These are phyloP conservation scores for Eubasilissa regina DNA, from an alignment of 1,140 invertebrate species.

Conservation along the genomic window DNA sequence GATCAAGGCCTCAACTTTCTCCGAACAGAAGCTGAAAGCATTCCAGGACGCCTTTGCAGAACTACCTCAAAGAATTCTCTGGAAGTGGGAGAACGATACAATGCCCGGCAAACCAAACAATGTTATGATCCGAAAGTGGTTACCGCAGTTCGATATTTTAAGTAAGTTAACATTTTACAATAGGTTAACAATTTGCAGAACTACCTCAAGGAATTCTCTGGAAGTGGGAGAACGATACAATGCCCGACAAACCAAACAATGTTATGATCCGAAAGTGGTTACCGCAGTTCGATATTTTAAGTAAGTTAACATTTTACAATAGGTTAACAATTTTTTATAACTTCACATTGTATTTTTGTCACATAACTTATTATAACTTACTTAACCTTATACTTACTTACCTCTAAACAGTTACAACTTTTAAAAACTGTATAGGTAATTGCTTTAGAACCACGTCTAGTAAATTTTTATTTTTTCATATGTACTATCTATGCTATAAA, in stretches of 20 bases:
- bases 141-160: slow-evolving; percentile 78
- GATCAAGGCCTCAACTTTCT: slow-evolving; percentile 69
- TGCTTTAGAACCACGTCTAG: too few species aligned
- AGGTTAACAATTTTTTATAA: too few species aligned
- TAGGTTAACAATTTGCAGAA: too few species aligned
- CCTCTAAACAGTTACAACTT: too few species aligned
- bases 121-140: slow-evolving; percentile 75
- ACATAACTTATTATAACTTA: too few species aligned
- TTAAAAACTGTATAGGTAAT: too few species aligned
- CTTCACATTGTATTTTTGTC: neutral
- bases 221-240: slow-evolving; percentile 75
- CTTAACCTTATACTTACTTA: too few species aligned
- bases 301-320: slow-evolving; percentile 62
- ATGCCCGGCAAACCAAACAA: slow-evolving; percentile 70
- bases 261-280: slow-evolving; percentile 76
- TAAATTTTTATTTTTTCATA: too few species aligned
- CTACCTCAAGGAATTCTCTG: slow-evolving; percentile 76
- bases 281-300: slow-evolving; percentile 77
- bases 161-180: slow-evolving; percentile 62
- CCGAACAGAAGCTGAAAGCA: slow-evolving; percentile 65
- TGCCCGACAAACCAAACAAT: slow-evolving; percentile 70
- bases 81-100: slow-evolving; percentile 76
- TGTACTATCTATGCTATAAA: too few species aligned
- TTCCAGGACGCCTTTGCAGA: slow-evolving; percentile 72
- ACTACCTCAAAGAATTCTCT: slow-evolving; percentile 75